phyloP scores from a whole-genome alignment of 1,140 invertebrate species.

The Scaptodrosophila lebanonensis region DNA sequence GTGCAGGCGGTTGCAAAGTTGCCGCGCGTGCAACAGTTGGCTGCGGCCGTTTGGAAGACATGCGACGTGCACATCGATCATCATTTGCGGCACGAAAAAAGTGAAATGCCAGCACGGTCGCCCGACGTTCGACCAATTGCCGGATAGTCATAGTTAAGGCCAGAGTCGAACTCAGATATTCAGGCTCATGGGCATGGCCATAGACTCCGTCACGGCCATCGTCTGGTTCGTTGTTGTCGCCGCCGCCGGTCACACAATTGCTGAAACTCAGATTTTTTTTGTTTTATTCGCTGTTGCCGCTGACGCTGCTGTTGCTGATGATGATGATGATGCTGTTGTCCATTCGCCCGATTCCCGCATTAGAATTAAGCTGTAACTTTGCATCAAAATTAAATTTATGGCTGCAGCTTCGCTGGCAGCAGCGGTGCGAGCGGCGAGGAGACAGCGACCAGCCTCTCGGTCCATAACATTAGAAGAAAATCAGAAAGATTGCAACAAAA shows the following conservation, averaged over 20 bases:
- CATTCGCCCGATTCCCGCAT: constrained; percentile 22
- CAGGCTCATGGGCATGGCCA: no score
- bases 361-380: constrained; percentile 72
- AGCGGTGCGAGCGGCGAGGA: not conserved
- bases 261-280: constrained; percentile 46
- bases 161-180: no score
- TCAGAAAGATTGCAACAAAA: constrained; percentile 30
- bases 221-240: not conserved
- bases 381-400: constrained; percentile 68
- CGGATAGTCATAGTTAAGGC: no score
- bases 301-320: constrained; percentile 30
- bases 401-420: constrained; percentile 22
- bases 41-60: constrained; percentile 37
- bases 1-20: no score
- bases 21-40: no score
- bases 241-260: constrained; percentile 53
- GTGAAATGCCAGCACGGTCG: constrained; percentile 66
- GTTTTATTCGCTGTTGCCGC: constrained; percentile 22
- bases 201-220: no score
- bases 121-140: no score
- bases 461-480: constrained; percentile 31
- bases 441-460: constrained; percentile 1
- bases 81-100: constrained; percentile 69
- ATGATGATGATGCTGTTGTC: constrained; percentile 30
- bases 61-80: constrained; percentile 69